A percentile compares a stretch with the other conserved stretches of the same genome.
These are phyloP conservation scores for Orientallactaga sibirica DNA, from an alignment of 2,797 vertebrate species.

Conservation along the genomic window DNA sequence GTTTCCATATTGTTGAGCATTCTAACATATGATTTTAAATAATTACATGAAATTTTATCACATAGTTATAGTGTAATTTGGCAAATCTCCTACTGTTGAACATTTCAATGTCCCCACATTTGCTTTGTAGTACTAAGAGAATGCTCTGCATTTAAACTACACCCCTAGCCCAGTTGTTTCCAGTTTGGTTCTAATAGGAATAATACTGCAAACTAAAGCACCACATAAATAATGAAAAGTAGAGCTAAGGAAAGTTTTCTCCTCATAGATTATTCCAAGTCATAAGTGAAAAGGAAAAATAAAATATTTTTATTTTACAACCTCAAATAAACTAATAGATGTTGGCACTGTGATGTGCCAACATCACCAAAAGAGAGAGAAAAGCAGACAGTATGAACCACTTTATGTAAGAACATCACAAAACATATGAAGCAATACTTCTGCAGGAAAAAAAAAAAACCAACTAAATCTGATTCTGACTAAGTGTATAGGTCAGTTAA, in stretches of 20 bases:
- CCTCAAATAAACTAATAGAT: conserved; percentile 46
- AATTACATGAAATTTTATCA: conserved; percentile 46
- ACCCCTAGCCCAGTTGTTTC: neutral
- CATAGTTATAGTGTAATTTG: conserved; percentile 55
- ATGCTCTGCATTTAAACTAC: neutral
- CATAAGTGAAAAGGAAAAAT: conserved; percentile 50
- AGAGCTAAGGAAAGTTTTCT: neutral
- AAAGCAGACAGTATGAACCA: conserved; percentile 29
- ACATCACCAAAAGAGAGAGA: conserved; percentile 50
- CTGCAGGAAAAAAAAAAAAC: neutral
- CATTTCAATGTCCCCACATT: neutral
- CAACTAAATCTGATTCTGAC: conserved; percentile 56
- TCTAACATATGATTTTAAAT: conserved; percentile 63
- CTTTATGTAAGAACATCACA: conserved; percentile 41
- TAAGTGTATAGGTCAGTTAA: conserved; percentile 46
- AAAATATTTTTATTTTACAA: conserved; percentile 57
- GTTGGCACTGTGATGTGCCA: conserved; percentile 12
- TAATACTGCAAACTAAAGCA: conserved; percentile 49
- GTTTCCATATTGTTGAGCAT: conserved; percentile 55
- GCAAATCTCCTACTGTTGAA: conserved; percentile 4
- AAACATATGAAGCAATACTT: conserved; percentile 39
- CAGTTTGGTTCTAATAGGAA: conserved; percentile 50
- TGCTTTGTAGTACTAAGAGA: neutral
- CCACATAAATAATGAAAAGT: conserved; percentile 52
- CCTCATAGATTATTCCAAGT: conserved; percentile 6